Base-by-base conservation (phyloP, 1,140 invertebrate species). In the Araneus ventricosus region DNA sequence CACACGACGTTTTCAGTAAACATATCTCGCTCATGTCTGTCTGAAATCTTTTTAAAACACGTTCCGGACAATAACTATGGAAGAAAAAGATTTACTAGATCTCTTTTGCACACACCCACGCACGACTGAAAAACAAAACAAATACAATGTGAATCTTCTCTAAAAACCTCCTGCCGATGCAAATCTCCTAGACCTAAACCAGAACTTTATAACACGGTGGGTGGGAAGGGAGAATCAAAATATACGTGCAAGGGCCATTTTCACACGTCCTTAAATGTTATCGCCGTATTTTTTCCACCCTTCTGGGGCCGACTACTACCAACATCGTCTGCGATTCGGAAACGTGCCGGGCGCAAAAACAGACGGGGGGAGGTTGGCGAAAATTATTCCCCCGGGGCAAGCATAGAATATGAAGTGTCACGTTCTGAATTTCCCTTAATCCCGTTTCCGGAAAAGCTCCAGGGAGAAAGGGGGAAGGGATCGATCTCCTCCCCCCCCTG, bases 381-480 rank as follows among this genome's bases (percentile, higher is more conserved):
- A 92, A 92, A 92, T 92, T 92, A 92, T 92, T 86, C 89, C 63
- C 90, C 63, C 67, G 63, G 90, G 88, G 88, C 41, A 67, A 86
- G 67, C 59, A 37, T 45, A 75, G 82, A 92, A 92, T 92, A 92
- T 92, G 90, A 92, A 92, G 90, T 92, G 90, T 92, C 90, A 92
- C 90, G 90, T 92, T 75, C 90, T 57, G 90, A 92, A 92, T 92
- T 92, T 86, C 63, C 90, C 82, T 75, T 92, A 92, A 92, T 92
- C 90, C 90, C 61, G 80, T 92, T 86, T 92, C 90, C 90, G n/a
- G 57, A 67, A 52, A 52, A 70, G 82, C 90, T 92, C 80, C 80
- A 8, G 80, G 79, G 90, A 52, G 37, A 61, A 34, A 34, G 61
- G 85, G 27, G 27, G 45, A 52, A 14, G 75, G 57, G 90, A 91